Evolutionary conservation across 2,113 vertebrate genomes (phyloP).

Genomic region (Oriolus oriolus): DNA sequence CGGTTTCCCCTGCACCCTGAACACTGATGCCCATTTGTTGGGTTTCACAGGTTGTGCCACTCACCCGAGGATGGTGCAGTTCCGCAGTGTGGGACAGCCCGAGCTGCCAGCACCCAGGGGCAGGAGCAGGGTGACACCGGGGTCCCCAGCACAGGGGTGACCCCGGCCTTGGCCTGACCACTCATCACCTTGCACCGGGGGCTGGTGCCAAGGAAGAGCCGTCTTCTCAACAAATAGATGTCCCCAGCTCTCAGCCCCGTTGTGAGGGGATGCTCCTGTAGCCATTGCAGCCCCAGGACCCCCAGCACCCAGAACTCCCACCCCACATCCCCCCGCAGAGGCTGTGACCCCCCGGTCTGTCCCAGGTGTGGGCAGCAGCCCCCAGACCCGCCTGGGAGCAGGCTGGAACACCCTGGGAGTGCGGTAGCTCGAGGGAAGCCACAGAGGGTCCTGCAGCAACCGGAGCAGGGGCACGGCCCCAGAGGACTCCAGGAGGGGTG

Average conservation of each 20-base stretch:
- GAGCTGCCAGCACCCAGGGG: neutral
- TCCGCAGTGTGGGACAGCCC: neutral
- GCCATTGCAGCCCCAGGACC: neutral
- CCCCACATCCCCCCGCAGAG: rapidly evolving
- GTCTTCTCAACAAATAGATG: neutral
- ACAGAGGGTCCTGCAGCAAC: neutral
- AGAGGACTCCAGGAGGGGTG: too few species aligned
- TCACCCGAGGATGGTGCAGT: too few species aligned
- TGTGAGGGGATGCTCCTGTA: neutral
- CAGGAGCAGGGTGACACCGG: rapidly evolving
- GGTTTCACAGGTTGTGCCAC: neutral
- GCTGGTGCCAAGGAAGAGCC: neutral
- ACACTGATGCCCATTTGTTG: neutral
- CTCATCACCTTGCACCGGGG: rapidly evolving
- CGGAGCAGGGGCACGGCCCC: neutral
- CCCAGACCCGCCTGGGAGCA: neutral
- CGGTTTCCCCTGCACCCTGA: neutral
- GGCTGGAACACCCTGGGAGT: neutral
- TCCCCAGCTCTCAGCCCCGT: rapidly evolving
- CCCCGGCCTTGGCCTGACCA: neutral
- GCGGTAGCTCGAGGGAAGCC: neutral
- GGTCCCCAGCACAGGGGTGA: neutral
- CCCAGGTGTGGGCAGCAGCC: neutral
- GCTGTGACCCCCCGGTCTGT: neutral
- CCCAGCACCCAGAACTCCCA: neutral